Percentiles rank a stretch among this genome's conserved stretches.
phyloP scores from a whole-genome alignment of 2,888 invertebrate species.

The Leucania comma region DNA sequence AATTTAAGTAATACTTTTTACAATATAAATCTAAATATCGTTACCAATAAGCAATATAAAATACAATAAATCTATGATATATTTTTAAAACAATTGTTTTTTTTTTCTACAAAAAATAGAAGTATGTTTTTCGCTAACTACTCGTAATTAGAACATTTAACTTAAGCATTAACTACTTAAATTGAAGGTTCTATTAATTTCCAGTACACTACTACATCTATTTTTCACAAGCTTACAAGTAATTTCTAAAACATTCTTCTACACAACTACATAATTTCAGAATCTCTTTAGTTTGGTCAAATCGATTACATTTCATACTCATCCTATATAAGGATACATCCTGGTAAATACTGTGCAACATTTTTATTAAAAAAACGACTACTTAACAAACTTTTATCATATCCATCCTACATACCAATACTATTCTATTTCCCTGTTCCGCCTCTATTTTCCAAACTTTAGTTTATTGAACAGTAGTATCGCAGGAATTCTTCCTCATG shows the following conservation, averaged over 20 bases:
- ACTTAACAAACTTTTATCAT: background rate
- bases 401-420: background rate
- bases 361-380: background rate
- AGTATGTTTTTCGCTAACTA: background rate
- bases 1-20: constrained; percentile 31
- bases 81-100: constrained; percentile 1
- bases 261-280: background rate
- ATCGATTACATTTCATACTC: background rate
- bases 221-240: background rate
- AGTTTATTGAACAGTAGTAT: constrained; percentile 42
- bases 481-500: constrained; percentile 69
- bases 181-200: background rate
- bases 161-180: too few relatives aligned
- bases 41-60: constrained; percentile 23
- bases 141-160: background rate
- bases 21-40: constrained; percentile 33
- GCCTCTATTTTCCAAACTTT: background rate
- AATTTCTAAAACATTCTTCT: background rate
- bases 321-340: background rate
- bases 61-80: constrained; percentile 26
- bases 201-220: background rate
- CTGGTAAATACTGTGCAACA: background rate
- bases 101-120: background rate
- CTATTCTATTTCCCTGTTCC: background rate
- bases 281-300: background rate